Evolutionary conservation across 37 sponge, comb jelly and placozoan species (phyloP).

Genomic region (Oopsacas minuta): DNA sequence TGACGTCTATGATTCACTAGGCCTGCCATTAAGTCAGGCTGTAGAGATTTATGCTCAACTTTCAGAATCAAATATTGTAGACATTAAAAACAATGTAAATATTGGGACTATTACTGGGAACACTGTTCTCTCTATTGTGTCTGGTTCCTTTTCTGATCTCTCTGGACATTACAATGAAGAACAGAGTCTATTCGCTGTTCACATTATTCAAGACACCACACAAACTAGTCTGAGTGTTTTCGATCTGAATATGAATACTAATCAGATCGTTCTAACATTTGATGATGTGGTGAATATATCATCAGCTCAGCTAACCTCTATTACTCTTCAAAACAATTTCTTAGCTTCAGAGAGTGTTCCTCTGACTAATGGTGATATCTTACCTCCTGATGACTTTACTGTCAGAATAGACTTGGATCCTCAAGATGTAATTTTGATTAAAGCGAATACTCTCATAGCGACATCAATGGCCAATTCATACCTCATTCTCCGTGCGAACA

Average conservation of each 20-base stretch:
- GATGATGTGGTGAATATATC: background rate
- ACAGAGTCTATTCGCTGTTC: background rate
- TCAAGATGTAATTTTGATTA: slow-evolving; percentile 45
- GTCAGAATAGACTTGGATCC: slow-evolving; percentile 42
- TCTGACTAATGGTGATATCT: slow-evolving; percentile 27
- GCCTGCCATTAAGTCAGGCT: background rate
- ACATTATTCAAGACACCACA: background rate
- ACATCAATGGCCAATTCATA: background rate
- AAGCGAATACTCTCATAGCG: slow-evolving; percentile 13
- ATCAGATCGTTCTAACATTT: slow-evolving; percentile 22
- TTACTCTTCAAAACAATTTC: slow-evolving; percentile 27
- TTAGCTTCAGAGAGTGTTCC: slow-evolving; percentile 20
- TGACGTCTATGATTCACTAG: background rate
- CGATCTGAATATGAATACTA: slow-evolving; percentile 15
- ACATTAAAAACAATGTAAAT: background rate
- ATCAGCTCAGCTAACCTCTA: slow-evolving; percentile 18
- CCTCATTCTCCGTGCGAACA: background rate
- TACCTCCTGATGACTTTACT: slow-evolving; percentile 32
- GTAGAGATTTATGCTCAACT: background rate
- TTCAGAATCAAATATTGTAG: background rate
- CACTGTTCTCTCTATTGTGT: background rate
- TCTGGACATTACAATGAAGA: slow-evolving; percentile 18
- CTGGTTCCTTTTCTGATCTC: slow-evolving; percentile 37
- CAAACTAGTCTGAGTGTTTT: background rate
- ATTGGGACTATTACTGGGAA: background rate